Evolutionary conservation across 92 coral and sea anemone genomes (phyloP).

Genomic region (Scolanthus callimorphus): DNA sequence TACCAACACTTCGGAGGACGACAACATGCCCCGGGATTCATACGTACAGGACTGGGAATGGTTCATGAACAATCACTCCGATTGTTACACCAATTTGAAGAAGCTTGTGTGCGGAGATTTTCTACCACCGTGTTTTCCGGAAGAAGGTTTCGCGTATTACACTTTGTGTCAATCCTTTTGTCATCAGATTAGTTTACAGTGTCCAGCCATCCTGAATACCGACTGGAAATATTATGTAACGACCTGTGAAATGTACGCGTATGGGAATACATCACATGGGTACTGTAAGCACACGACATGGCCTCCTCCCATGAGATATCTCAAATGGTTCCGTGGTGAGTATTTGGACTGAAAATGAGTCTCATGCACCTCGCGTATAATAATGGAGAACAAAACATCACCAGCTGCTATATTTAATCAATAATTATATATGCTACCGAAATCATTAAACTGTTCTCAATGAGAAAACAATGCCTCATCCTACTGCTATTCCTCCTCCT

Average conservation of each 20-base stretch:
- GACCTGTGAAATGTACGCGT: slow-evolving; percentile 37
- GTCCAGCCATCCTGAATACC: slow-evolving; percentile 26
- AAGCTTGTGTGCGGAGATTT: slow-evolving; percentile 56
- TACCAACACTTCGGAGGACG: background rate
- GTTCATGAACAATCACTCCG: slow-evolving; percentile 18
- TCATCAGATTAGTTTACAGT: slow-evolving; percentile 17
- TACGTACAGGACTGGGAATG: background rate
- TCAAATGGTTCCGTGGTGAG: slow-evolving; percentile 15
- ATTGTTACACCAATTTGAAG: slow-evolving; percentile 33
- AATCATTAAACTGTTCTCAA: no score
- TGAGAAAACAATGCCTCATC: no score
- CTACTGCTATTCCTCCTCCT: no score
- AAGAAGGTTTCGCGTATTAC: slow-evolving; percentile 39
- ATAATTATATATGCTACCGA: no score
- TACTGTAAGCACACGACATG: slow-evolving; percentile 46
- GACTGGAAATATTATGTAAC: slow-evolving; percentile 4
- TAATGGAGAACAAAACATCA: no score
- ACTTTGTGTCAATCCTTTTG: slow-evolving; percentile 67
- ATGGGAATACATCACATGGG: slow-evolving; percentile 27
- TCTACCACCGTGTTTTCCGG: slow-evolving; percentile 63
- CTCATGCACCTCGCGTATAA: no score
- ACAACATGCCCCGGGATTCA: background rate
- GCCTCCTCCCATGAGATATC: slow-evolving; percentile 61
- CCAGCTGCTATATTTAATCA: no score
- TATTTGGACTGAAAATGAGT: no score